Conservation (phyloP, 1,140 invertebrate genomes). For the Drosophila burlai region DNA sequence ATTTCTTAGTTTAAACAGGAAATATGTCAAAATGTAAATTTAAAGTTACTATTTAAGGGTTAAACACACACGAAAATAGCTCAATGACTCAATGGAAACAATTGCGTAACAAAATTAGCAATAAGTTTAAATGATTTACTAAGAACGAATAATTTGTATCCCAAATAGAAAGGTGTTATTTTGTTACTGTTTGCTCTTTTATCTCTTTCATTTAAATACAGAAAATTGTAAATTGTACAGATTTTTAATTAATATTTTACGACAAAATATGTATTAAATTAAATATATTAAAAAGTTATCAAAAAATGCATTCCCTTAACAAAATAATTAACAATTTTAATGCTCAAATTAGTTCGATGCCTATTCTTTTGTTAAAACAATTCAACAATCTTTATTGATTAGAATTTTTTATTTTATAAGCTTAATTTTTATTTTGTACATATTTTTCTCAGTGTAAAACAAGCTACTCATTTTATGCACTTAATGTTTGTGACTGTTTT, state of each 20-base stretch:
- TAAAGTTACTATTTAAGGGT: not conserved
- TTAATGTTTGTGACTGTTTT: constrained; percentile 45
- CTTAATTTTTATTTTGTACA: not conserved
- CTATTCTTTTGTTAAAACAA: not conserved
- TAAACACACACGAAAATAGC: not conserved
- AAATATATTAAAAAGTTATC: too few species aligned
- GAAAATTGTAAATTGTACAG: not conserved
- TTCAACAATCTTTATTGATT: fast-evolving
- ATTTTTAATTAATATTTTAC: too few species aligned
- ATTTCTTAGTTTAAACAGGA: not conserved
- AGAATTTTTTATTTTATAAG: not conserved
- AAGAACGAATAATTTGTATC: not conserved
- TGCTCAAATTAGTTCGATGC: fast-evolving
- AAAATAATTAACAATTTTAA: too few species aligned
- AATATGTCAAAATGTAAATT: constrained; percentile 1
- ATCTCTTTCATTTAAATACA: not conserved
- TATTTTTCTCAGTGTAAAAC: constrained; percentile 24
- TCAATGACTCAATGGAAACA: not conserved
- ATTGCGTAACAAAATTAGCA: not conserved
- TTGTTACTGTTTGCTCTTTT: not conserved
- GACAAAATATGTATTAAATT: too few species aligned
- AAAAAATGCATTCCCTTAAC: too few species aligned
- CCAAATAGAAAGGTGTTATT: not conserved
- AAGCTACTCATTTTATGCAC: constrained; percentile 25
- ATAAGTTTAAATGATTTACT: not conserved